Conservation (phyloP, 2,113 vertebrate species). For the Telmatochromis sp. region DNA sequence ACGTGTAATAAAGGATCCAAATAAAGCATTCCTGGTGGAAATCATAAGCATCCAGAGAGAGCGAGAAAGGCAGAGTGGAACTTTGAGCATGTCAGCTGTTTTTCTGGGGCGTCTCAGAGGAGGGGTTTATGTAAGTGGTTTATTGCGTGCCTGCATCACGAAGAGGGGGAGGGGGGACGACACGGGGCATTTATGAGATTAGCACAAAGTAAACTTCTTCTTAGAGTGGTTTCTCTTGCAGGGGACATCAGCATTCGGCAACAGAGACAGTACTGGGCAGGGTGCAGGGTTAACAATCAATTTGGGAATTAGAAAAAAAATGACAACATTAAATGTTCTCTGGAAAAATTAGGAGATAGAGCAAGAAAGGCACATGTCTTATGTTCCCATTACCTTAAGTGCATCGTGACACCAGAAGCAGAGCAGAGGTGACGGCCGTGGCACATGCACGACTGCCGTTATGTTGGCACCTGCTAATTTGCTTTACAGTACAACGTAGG, state of each 20-base stretch:
- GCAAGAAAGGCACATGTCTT: not conserved
- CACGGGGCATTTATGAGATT: slow-evolving; percentile 70
- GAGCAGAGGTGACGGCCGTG: slow-evolving; percentile 12
- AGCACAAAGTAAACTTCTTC: slow-evolving; percentile 67
- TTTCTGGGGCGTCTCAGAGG: slow-evolving; percentile 38
- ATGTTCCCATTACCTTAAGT: slow-evolving; percentile 46
- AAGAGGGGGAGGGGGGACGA: not conserved
- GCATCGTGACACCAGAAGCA: not conserved
- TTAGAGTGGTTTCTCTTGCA: slow-evolving; percentile 45
- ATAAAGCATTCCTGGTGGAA: slow-evolving; percentile 73
- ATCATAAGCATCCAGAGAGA: slow-evolving; percentile 59
- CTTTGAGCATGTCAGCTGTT: slow-evolving; percentile 70
- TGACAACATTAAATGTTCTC: not conserved
- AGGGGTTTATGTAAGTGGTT: slow-evolving; percentile 74
- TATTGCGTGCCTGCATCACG: slow-evolving; percentile 61
- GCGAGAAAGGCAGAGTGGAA: slow-evolving; percentile 33
- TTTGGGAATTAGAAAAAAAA: slow-evolving; percentile 2
- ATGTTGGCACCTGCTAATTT: slow-evolving; percentile 16
- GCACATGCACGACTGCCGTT: slow-evolving; percentile 19
- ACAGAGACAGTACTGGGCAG: not conserved
- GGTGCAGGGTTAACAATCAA: not conserved
- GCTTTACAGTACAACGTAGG: slow-evolving; percentile 2
- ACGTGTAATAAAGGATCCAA: slow-evolving; percentile 67
- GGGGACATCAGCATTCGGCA: slow-evolving; percentile 39
- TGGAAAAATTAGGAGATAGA: slow-evolving; percentile 2